phyloP scores from a whole-genome alignment of 2,888 invertebrate species.

The Ptychoptera contaminata region DNA sequence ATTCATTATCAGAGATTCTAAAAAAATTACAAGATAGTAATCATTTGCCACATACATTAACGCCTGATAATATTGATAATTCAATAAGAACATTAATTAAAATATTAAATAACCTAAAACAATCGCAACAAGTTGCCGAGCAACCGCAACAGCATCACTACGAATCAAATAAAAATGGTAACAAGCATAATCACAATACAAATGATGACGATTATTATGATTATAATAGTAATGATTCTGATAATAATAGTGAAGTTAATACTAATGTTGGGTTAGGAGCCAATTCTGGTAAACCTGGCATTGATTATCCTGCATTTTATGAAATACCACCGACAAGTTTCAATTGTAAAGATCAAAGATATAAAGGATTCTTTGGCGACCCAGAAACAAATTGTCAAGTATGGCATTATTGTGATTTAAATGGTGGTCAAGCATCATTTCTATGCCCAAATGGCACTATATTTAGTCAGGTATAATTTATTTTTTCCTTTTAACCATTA shows the following conservation, averaged over 20 bases:
- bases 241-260: background rate
- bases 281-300: slow-evolving; percentile 39
- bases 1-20: slow-evolving; percentile 41
- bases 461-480: slow-evolving; percentile 61
- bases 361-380: slow-evolving; percentile 83
- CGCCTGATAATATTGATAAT: slow-evolving; percentile 60
- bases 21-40: slow-evolving; percentile 60
- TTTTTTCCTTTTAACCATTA: background rate
- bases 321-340: slow-evolving; percentile 63
- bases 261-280: slow-evolving; percentile 34
- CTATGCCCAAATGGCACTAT: slow-evolving; percentile 82
- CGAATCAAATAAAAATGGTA: slow-evolving; percentile 21
- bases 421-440: slow-evolving; percentile 80
- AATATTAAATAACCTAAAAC: slow-evolving; percentile 52
- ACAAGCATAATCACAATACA: slow-evolving; percentile 16
- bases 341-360: slow-evolving; percentile 68
- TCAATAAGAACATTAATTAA: slow-evolving; percentile 62
- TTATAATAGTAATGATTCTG: slow-evolving; percentile 1
- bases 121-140: slow-evolving; percentile 25
- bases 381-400: slow-evolving; percentile 79
- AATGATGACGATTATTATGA: slow-evolving; percentile 8
- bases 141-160: slow-evolving; percentile 23
- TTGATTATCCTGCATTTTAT: slow-evolving; percentile 66
- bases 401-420: slow-evolving; percentile 84
- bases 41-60: slow-evolving; percentile 58